Percentiles rank a stretch among this genome's conserved stretches.
phyloP scores from a whole-genome alignment of 2,888 invertebrate genomes.

The Andrena bicolor region DNA sequence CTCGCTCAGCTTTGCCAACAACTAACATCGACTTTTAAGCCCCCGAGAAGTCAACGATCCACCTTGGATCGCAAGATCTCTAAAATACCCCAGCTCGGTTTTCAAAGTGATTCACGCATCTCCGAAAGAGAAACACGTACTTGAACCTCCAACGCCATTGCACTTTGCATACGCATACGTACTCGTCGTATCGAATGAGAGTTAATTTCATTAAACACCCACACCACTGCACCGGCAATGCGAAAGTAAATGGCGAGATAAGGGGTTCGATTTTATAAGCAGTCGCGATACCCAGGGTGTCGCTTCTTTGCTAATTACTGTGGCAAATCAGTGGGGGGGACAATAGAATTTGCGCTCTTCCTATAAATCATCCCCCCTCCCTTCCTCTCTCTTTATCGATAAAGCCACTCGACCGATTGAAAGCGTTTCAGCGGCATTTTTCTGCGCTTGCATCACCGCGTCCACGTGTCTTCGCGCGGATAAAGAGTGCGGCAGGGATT shows the following conservation, averaged over 20 bases:
- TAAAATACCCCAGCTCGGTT: too few relatives aligned
- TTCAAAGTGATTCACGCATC: too few relatives aligned
- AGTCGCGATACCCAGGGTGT: neutral
- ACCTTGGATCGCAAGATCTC: too few relatives aligned
- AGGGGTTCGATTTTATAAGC: neutral
- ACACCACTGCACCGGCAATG: neutral
- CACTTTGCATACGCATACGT: too few relatives aligned
- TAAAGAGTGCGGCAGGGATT: conserved; percentile 21
- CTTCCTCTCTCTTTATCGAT: too few relatives aligned
- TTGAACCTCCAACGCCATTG: too few relatives aligned
- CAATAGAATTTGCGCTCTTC: conserved; percentile 24
- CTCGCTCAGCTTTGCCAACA: too few relatives aligned
- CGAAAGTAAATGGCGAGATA: conserved; percentile 14
- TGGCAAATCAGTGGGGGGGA: neutral
- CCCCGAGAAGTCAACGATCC: too few relatives aligned
- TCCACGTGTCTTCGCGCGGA: conserved; percentile 25
- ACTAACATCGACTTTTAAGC: too few relatives aligned
- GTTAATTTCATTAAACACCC: neutral
- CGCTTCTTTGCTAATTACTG: neutral
- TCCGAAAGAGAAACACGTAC: too few relatives aligned
- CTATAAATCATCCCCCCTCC: conserved; percentile 28
- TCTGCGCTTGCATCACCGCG: neutral
- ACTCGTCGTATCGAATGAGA: too few relatives aligned
- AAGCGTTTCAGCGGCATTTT: conserved; percentile 9
- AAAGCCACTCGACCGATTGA: conserved; percentile 20